Percentiles rank a stretch among this genome's conserved stretches.
phyloP scores from a whole-genome alignment of 2,113 vertebrate genomes.

The Perccottus glenii region DNA sequence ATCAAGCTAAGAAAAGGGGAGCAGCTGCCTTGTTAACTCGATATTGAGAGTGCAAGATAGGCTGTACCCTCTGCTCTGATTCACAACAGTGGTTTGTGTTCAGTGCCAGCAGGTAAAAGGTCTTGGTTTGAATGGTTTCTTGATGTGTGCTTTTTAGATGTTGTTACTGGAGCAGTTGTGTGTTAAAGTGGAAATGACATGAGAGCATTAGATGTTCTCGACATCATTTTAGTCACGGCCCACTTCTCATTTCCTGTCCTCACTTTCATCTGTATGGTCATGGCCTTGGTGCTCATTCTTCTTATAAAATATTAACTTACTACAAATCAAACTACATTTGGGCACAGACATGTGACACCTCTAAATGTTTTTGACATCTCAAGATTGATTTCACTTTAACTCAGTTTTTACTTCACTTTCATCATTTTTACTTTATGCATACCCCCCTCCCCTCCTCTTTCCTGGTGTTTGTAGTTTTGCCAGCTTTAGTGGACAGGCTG shows the following conservation, averaged over 20 bases:
- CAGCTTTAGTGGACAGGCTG: slow-evolving; percentile 91
- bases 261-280: neutral
- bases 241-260: slow-evolving; percentile 48
- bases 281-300: slow-evolving; percentile 1
- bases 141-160: slow-evolving; percentile 1
- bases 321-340: neutral
- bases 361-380: neutral
- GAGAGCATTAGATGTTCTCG: slow-evolving; percentile 32
- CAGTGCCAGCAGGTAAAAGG: neutral
- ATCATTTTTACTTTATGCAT: slow-evolving; percentile 16
- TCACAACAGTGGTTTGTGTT: no score
- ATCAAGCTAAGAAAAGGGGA: no score
- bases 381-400: no score
- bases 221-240: slow-evolving; percentile 47
- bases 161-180: slow-evolving; percentile 18
- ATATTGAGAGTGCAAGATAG: no score
- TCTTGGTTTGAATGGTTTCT: slow-evolving; percentile 7
- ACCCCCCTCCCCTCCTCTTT: neutral
- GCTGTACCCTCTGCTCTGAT: no score
- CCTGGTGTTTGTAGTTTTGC: slow-evolving; percentile 78
- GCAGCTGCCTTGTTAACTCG: no score
- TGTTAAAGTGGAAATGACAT: slow-evolving; percentile 30
- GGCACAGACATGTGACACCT: neutral
- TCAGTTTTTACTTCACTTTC: neutral
- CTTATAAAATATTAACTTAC: neutral